Percentiles rank a stretch among this genome's conserved stretches.
Conservation (phyloP, 2,797 vertebrate genomes). For the Cottoperca gobio region DNA sequence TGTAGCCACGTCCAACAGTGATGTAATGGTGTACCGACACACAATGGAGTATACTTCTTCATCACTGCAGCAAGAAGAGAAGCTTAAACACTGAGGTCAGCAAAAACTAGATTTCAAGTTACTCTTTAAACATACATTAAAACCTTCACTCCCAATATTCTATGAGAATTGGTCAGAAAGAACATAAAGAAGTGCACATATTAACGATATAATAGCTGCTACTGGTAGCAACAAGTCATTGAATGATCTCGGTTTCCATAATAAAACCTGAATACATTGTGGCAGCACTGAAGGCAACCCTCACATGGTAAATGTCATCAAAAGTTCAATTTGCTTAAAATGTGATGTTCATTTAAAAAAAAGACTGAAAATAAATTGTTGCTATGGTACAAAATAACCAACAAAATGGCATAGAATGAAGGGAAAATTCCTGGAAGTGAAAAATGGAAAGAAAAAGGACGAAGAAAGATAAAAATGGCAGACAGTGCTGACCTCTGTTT, state of each 20-base stretch:
- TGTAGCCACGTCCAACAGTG: not conserved
- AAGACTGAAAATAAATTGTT: not conserved
- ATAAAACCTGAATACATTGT: not conserved
- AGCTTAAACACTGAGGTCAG: not conserved
- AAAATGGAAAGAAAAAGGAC: not conserved
- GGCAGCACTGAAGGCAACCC: not conserved
- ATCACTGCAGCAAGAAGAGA: not conserved
- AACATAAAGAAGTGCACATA: not conserved
- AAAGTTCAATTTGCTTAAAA: not conserved
- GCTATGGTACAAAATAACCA: not conserved
- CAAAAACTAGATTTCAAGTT: not conserved
- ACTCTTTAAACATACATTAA: not conserved
- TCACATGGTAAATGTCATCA: not conserved
- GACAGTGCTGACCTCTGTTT: slow-evolving; percentile 91
- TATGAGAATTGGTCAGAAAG: not conserved
- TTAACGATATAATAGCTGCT: not conserved
- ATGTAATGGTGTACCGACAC: not conserved
- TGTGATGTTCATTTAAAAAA: not conserved
- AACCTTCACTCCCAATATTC: not conserved
- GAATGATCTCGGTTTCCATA: not conserved
- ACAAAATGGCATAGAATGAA: slow-evolving; percentile 1
- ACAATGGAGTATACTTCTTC: not conserved
- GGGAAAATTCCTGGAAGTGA: not conserved
- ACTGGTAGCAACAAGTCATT: not conserved
- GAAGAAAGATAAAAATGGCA: not conserved